A percentile compares a stretch with the other conserved stretches of the same genome.
Evolutionary conservation across 2,888 invertebrate species (phyloP).

Genomic region (Cecidostiba fungosa): DNA sequence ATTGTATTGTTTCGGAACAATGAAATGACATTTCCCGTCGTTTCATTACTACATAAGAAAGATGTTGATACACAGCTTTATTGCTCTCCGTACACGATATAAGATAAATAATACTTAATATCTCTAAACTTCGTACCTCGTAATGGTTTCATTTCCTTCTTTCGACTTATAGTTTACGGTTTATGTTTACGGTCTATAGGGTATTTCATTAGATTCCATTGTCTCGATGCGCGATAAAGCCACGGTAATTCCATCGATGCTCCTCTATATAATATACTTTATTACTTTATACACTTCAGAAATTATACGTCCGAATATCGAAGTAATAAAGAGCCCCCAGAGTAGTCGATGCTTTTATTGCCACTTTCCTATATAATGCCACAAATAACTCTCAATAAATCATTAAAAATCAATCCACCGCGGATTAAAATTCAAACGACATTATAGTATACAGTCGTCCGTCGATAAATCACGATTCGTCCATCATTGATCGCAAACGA

Average conservation of each 20-base stretch:
- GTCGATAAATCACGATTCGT: neutral
- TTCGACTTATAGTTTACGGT: no score
- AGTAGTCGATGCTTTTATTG: neutral
- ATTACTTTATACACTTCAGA: neutral
- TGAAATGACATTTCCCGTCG: constrained; percentile 27
- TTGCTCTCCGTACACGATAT: no score
- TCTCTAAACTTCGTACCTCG: constrained; percentile 16
- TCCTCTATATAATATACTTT: neutral
- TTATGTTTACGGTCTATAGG: neutral
- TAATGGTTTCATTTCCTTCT: neutral
- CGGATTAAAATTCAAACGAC: neutral
- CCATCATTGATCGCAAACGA: neutral
- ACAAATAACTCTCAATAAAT: neutral
- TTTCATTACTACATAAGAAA: neutral
- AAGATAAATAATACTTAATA: neutral
- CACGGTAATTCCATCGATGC: neutral
- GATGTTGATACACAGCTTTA: constrained; percentile 20
- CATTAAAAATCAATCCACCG: neutral
- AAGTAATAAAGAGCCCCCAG: neutral
- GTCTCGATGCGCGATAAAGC: neutral
- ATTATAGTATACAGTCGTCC: neutral
- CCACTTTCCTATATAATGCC: neutral
- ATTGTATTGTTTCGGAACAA: constrained; percentile 44
- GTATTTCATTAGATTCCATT: constrained; percentile 16
- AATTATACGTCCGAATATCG: neutral